phyloP scores from a whole-genome alignment of 2,113 vertebrate species.

The Channa maculata region DNA sequence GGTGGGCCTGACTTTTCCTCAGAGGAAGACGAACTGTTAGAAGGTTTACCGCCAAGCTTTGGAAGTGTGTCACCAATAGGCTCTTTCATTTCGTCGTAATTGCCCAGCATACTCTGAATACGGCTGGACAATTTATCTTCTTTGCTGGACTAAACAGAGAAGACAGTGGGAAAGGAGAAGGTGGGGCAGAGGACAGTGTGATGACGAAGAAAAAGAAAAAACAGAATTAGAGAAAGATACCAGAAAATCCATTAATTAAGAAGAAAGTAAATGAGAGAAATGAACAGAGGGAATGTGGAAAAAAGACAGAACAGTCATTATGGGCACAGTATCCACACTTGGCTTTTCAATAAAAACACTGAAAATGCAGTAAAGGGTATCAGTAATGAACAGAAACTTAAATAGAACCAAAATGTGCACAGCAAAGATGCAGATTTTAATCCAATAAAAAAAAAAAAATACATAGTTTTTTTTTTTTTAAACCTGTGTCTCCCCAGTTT shows the following conservation, averaged over 20 bases:
- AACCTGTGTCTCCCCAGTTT: too few species aligned
- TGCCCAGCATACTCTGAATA: slow-evolving; percentile 99
- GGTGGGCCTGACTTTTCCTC: slow-evolving; percentile 90
- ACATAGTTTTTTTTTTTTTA: neutral
- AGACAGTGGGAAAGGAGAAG: slow-evolving; percentile 21
- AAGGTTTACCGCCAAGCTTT: slow-evolving; percentile 90
- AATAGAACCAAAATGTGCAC: neutral
- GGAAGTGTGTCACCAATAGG: slow-evolving; percentile 91
- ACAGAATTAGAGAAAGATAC: neutral
- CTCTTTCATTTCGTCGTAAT: slow-evolving; percentile 99
- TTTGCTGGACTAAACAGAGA: slow-evolving; percentile 89
- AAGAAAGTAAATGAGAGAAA: slow-evolving; percentile 12
- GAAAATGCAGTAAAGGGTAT: neutral
- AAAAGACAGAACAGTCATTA: slow-evolving; percentile 43
- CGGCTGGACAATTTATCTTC: slow-evolving; percentile 98
- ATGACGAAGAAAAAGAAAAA: neutral
- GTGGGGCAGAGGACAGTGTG: slow-evolving; percentile 9
- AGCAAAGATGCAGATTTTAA: slow-evolving; percentile 7
- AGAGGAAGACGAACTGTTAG: slow-evolving; percentile 87
- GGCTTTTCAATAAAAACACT: neutral
- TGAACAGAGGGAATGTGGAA: slow-evolving; percentile 25
- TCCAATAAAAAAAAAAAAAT: neutral
- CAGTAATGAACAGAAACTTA: slow-evolving; percentile 14
- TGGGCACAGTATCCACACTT: slow-evolving; percentile 41
- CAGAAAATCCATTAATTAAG: neutral